Conservation (phyloP, 1,140 invertebrate species). For the Leucophenga varia region DNA sequence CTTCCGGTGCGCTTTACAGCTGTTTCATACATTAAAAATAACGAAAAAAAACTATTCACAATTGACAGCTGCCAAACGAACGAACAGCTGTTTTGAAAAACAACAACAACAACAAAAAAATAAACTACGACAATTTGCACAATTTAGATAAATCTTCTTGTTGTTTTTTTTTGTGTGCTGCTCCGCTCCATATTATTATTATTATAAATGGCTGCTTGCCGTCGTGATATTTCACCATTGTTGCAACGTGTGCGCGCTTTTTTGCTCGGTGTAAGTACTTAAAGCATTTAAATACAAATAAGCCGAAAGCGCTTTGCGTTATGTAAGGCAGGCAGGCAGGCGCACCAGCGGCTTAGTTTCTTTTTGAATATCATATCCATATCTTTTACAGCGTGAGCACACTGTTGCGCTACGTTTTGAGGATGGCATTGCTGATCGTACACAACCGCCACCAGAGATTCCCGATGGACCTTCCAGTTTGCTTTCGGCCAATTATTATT, state of each 20-base stretch:
- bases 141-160: too few species aligned
- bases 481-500: constrained; percentile 77
- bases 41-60: too few species aligned
- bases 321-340: constrained; percentile 43
- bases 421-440: constrained; percentile 64
- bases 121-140: too few species aligned
- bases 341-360: neutral
- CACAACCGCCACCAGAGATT: constrained; percentile 73
- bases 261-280: constrained; percentile 61
- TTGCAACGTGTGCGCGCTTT: constrained; percentile 63
- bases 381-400: constrained; percentile 61
- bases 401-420: constrained; percentile 67
- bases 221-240: constrained; percentile 63
- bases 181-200: neutral
- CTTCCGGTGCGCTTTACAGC: too few species aligned
- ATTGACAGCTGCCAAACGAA: too few species aligned
- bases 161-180: too few species aligned
- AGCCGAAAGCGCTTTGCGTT: too few species aligned
- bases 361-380: too few species aligned
- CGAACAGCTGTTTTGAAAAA: too few species aligned
- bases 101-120: too few species aligned
- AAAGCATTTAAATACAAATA: too few species aligned
- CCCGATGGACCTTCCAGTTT: constrained; percentile 75
- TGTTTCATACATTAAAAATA: too few species aligned
- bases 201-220: constrained; percentile 24